Evolutionary conservation across 2,113 vertebrate genomes (phyloP), one percentile per base, ranked within the genome.

Genomic region (Theristicus caerulescens): DNA sequence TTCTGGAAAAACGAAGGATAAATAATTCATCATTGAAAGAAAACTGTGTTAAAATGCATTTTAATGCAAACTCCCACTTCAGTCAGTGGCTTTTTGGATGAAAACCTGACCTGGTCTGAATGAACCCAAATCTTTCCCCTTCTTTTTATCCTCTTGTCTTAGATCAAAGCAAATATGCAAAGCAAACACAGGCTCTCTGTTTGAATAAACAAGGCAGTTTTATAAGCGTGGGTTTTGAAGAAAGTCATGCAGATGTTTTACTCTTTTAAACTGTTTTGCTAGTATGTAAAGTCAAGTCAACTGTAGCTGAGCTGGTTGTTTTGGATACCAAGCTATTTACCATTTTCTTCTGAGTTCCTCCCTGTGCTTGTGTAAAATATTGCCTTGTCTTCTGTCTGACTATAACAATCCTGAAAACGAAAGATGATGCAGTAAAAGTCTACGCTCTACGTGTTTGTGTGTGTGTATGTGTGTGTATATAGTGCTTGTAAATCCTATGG

Each of bases 101-200:
- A 93, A 90, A 94, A 85, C 10, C 11, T 72, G 70, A 82, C 77
- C 29, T 55, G 62, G 73, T 73, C 78, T 0, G 13, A 87, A 82
- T 7, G 18, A 91, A 73, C 27, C 11, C 46, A 6, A 57, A 58
- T 91, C 38, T 55, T 87, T 84, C 32, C 31, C 40, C 26, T 72
- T 72, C 27, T 79, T 88, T 88, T 80, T 91, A 55, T 80, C 26
- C 59, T 67, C 38, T 70, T 88, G 25, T 70, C 20, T 66, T 47
- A 80, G 51, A 87, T 95, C 84, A 95, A 93, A 95, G 73, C 15
- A 94, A 70, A 96, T 80, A 76, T 31, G 32, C 51, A 94, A 89
- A 82, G 46, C 27, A 93, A 94, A 88, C 40, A 82, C 13, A 88
- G 32, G 10, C 10, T 82, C 10, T 51, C 34, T 74, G 47, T 54